phyloP scores from a whole-genome alignment of 2,113 vertebrate genomes.

The Rhizomys pruinosus region DNA sequence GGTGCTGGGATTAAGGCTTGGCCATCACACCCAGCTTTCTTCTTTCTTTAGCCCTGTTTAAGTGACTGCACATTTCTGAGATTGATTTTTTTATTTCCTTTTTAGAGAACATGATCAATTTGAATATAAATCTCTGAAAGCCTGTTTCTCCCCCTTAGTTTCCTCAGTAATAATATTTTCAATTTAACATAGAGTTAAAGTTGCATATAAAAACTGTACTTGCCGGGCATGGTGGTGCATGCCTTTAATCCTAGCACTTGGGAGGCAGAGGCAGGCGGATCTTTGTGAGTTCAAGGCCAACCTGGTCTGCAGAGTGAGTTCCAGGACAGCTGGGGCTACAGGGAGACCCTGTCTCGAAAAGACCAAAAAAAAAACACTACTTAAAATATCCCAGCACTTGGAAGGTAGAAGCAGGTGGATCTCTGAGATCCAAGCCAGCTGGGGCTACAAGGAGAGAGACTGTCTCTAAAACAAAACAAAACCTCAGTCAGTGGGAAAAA shows the following conservation, averaged over 20 bases:
- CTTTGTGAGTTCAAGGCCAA: neutral
- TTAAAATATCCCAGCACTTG: neutral
- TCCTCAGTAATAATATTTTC: slow-evolving; percentile 5
- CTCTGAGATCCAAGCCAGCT: neutral
- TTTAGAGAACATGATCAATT: neutral
- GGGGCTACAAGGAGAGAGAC: too few relatives aligned
- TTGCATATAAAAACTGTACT: neutral
- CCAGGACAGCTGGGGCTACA: too few relatives aligned
- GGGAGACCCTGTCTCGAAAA: too few relatives aligned
- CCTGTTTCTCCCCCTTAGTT: neutral
- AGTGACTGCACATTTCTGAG: neutral
- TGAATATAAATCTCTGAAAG: neutral
- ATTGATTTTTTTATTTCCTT: neutral
- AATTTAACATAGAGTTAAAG: neutral
- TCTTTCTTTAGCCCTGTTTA: neutral
- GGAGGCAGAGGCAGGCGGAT: neutral
- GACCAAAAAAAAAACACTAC: neutral
- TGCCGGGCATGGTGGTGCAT: too few relatives aligned
- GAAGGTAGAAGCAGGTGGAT: neutral
- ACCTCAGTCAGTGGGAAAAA: neutral
- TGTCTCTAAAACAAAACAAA: neutral
- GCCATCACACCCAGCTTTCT: neutral
- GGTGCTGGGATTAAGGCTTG: neutral
- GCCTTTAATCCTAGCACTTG: neutral
- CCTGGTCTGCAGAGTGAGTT: too few relatives aligned